These are phyloP conservation scores for Steromphala cineraria DNA, from an alignment of 2,888 invertebrate genomes.

Conservation along the genomic window DNA sequence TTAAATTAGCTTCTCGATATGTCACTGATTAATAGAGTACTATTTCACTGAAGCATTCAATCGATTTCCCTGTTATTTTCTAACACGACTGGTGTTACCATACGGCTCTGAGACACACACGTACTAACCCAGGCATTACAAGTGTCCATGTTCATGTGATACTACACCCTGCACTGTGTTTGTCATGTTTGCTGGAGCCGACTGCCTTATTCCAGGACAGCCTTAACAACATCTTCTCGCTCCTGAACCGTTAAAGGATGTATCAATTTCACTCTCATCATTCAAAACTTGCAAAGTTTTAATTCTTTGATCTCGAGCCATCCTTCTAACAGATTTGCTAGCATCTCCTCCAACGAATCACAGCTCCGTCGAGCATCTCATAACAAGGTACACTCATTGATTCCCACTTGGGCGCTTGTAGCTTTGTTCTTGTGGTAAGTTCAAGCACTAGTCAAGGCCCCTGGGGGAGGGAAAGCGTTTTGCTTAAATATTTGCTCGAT, in stretches of 20 bases:
- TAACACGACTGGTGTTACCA: neutral
- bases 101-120: too few species aligned
- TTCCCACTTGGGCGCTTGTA: neutral
- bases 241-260: neutral
- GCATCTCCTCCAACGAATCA: neutral
- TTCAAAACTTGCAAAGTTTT: neutral
- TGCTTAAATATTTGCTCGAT: conserved; percentile 20
- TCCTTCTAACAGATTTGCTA: neutral
- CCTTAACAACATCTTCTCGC: neutral
- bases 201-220: neutral
- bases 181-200: neutral
- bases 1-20: neutral
- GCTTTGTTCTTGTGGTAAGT: conserved; percentile 1
- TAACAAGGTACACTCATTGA: neutral
- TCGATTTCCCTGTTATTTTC: conserved; percentile 1
- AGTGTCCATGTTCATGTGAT: too few species aligned
- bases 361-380: too few species aligned
- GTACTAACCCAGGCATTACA: too few species aligned
- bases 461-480: neutral
- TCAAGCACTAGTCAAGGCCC: conserved; percentile 1
- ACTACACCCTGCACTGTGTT: neutral
- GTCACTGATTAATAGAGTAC: conserved; percentile 8
- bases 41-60: neutral
- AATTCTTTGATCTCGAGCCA: neutral
- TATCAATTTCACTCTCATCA: neutral